Conservation (phyloP, 2,888 invertebrate genomes). For the Oasisia sp. region DNA sequence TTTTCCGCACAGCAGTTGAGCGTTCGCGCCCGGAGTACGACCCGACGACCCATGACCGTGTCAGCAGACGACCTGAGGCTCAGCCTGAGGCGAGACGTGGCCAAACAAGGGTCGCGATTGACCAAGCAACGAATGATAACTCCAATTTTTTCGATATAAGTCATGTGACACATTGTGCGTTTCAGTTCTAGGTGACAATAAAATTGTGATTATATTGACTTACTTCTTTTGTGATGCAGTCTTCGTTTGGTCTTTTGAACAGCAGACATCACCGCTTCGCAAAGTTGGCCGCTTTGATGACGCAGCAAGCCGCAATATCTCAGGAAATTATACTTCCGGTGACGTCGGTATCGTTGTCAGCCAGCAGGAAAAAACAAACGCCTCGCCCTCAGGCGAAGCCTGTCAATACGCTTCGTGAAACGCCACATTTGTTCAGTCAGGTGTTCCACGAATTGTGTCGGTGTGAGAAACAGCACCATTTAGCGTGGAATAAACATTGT, state of each 20-base stretch:
- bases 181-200: neutral
- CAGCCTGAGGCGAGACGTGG: neutral
- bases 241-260: constrained; percentile 17
- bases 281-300: constrained; percentile 6
- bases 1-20: neutral
- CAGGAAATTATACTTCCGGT: neutral
- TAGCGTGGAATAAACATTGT: no score
- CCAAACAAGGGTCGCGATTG: neutral
- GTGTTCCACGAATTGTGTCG: neutral
- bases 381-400: neutral
- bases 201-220: neutral
- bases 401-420: neutral
- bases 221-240: constrained; percentile 5
- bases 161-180: neutral
- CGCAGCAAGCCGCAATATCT: neutral
- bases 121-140: neutral
- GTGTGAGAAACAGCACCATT: no score
- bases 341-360: neutral
- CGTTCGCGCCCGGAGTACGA: neutral
- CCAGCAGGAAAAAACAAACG: neutral
- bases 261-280: constrained; percentile 17
- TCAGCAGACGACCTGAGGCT: neutral
- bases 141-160: neutral
- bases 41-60: neutral
- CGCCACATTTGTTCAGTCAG: neutral